phyloP scores from a whole-genome alignment of 2,888 invertebrate genomes.

The Pristionchus entomophagus region DNA sequence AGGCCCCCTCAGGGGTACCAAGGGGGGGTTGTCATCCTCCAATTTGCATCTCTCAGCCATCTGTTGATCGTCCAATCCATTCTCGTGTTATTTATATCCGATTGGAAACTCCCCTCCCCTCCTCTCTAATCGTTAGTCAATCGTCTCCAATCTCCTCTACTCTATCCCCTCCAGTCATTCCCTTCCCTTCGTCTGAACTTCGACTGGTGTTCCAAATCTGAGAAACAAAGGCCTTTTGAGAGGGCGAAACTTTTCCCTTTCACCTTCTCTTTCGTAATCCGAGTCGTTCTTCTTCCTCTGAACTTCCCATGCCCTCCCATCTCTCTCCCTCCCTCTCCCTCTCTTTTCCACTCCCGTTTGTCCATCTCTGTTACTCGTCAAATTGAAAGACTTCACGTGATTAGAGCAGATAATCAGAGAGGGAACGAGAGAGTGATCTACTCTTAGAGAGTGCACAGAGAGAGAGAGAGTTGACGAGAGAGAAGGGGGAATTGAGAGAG shows the following conservation, averaged over 20 bases:
- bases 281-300: background rate
- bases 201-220: background rate
- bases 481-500: background rate
- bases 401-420: background rate
- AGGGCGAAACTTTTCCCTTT: background rate
- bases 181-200: background rate
- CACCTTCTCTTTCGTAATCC: background rate
- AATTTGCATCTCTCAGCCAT: slow-evolving; percentile 37
- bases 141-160: background rate
- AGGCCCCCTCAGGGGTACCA: background rate
- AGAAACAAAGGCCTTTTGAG: background rate
- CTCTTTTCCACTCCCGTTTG: background rate
- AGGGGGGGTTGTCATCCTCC: background rate
- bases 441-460: background rate
- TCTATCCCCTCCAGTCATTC: background rate
- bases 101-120: background rate
- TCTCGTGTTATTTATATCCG: slow-evolving; percentile 1
- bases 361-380: slow-evolving; percentile 20
- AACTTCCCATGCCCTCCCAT: background rate
- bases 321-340: background rate
- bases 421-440: slow-evolving; percentile 11
- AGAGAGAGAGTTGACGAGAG: background rate
- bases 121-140: background rate
- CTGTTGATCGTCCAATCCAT: background rate
- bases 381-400: slow-evolving; percentile 10